Base-by-base conservation (phyloP, 2,113 vertebrate genomes). In the Indicator indicator region DNA sequence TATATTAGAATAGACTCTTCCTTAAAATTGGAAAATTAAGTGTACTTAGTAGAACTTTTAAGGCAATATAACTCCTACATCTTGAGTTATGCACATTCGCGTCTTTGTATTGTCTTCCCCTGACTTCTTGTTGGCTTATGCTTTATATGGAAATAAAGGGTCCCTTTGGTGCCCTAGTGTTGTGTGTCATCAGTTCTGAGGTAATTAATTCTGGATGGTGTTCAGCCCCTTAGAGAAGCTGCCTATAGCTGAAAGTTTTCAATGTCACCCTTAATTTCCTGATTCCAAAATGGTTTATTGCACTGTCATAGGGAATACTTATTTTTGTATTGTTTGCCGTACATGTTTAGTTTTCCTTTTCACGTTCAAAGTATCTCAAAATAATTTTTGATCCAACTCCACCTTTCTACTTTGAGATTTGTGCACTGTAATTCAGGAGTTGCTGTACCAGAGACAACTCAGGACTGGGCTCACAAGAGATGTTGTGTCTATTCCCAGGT, bases 1-100 rank as follows among this genome's bases (percentile, higher is more conserved):
- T 96, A 85, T 96, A 93, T 94, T 95, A 93, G 86, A 96, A 96
- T 92, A 96, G 94, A 76, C 64, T 93, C n/a, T 94, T 96, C 95
- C 89, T 95, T 92, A 88, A 94, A 89, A 88, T 64, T 90, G 58
- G 91, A 95, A 95, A 96, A 89, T 80, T 50, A 94, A 97, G 93
- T 88, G 92, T 95, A 96, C 93, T 97, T 96, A 96, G 82, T 65
- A 88, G 88, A 95, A 82, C 73, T 93, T 56, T 91, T 54, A 81
- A 94, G 90, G 94, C 94, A 94, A 91, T 95, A 90, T 65, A 91
- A 88, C 30, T 59, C 65, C 80, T 90, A 72, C 88, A 77, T 62
- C 76, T 65, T 77, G 82, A 80, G 79, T 95, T 81, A 64, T 5
- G 44, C 26, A 77, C 65, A 48, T 90, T 89, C 46, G 74, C 58